These are phyloP conservation scores for Arctia plantaginis DNA, from an alignment of 2,888 invertebrate genomes.

Conservation along the genomic window DNA sequence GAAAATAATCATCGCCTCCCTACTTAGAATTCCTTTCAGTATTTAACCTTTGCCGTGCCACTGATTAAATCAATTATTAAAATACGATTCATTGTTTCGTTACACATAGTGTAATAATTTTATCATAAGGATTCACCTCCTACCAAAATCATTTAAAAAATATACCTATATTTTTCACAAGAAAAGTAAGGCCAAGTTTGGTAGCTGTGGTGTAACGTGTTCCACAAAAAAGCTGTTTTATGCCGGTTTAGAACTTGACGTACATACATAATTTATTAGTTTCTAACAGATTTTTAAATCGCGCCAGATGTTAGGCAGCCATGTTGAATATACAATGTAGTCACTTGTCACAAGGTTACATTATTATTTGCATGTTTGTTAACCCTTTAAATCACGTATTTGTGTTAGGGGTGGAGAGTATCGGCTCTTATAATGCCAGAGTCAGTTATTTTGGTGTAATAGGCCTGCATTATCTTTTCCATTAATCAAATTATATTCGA, in stretches of 20 bases:
- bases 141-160: background rate
- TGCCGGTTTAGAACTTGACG: background rate
- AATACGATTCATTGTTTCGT: background rate
- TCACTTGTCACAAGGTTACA: background rate
- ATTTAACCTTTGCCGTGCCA: background rate
- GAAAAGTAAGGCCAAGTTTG: background rate
- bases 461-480: background rate
- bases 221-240: background rate
- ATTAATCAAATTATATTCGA: constrained; percentile 23
- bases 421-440: background rate
- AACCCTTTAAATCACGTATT: background rate
- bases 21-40: background rate
- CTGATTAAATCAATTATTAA: background rate
- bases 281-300: background rate
- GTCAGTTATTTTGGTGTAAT: background rate
- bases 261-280: background rate
- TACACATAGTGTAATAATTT: background rate
- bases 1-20: background rate
- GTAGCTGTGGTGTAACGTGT: background rate
- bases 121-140: background rate
- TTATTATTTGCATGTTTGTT: background rate
- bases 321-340: background rate
- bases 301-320: background rate
- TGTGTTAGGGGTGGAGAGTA: background rate
- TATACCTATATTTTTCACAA: background rate